Percentiles rank a stretch among this genome's conserved stretches.
Evolutionary conservation across 2,113 vertebrate species (phyloP).

Genomic region (Triplophysa rosa): DNA sequence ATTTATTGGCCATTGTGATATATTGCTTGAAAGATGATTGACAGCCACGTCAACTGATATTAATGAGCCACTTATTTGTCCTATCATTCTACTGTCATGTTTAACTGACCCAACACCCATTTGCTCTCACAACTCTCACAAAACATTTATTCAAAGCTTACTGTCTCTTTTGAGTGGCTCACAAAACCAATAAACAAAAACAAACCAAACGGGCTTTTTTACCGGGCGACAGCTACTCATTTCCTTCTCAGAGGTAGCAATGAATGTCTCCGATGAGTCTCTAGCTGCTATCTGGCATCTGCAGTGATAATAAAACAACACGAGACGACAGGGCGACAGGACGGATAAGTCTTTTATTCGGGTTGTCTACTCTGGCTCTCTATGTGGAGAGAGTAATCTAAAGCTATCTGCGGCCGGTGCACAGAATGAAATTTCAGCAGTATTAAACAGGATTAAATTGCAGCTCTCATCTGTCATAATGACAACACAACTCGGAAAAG

Average conservation of each 20-base stretch:
- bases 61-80: background rate
- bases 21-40: background rate
- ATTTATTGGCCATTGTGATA: background rate
- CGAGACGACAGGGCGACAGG: background rate
- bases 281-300: background rate
- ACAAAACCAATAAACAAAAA: background rate
- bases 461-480: constrained; percentile 49
- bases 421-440: constrained; percentile 55
- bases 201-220: constrained; percentile 10
- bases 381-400: constrained; percentile 43
- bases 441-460: constrained; percentile 60
- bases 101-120: background rate
- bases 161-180: background rate
- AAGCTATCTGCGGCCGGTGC: constrained; percentile 40
- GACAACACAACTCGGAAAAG: constrained; percentile 32
- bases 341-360: constrained; percentile 4
- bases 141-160: background rate
- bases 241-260: constrained; percentile 35
- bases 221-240: constrained; percentile 2
- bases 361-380: constrained; percentile 1
- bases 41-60: background rate
- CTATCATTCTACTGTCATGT: background rate
- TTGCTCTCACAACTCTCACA: background rate
- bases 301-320: background rate
- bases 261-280: background rate